Percentiles rank a stretch among this genome's conserved stretches.
phyloP scores from a whole-genome alignment of 1,140 invertebrate genomes.

The Catajapyx aquilonaris region DNA sequence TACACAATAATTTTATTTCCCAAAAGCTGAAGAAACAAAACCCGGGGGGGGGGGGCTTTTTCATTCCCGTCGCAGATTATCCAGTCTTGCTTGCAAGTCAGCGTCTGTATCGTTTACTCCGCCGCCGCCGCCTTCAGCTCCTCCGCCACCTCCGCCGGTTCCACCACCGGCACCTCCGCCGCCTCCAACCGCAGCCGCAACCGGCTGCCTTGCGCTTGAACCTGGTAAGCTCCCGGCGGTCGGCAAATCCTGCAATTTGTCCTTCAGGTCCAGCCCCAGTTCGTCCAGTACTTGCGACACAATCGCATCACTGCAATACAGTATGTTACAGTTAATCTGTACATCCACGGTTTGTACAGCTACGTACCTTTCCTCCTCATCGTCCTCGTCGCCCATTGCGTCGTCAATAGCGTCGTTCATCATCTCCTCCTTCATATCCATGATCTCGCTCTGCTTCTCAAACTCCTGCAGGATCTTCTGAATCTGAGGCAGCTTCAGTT shows the following conservation, averaged over 20 bases:
- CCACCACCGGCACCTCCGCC: constrained; percentile 19
- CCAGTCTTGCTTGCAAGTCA: constrained; percentile 79
- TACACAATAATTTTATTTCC: too few species aligned
- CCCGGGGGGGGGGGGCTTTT: too few species aligned
- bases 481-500: constrained; percentile 92
- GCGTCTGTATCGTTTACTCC: constrained; percentile 71
- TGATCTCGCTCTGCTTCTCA: constrained; percentile 98
- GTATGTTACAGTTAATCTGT: background rate
- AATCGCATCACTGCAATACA: constrained; percentile 49
- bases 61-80: constrained; percentile 80
- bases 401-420: constrained; percentile 99
- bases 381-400: constrained; percentile 93
- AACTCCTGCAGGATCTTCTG: constrained; percentile 98
- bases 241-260: constrained; percentile 72
- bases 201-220: constrained; percentile 26
- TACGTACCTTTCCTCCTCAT: constrained; percentile 86
- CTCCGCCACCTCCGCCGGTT: constrained; percentile 14
- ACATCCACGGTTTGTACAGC: background rate
- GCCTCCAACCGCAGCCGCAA: constrained; percentile 22
- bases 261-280: constrained; percentile 79
- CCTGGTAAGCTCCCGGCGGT: constrained; percentile 34
- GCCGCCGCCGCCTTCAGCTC: constrained; percentile 22
- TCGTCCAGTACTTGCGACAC: constrained; percentile 90
- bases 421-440: constrained; percentile 99
- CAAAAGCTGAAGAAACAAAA: too few species aligned